These are phyloP conservation scores for Motacilla tschutschensis DNA, from an alignment of 2,113 vertebrate species.

Conservation along the genomic window DNA sequence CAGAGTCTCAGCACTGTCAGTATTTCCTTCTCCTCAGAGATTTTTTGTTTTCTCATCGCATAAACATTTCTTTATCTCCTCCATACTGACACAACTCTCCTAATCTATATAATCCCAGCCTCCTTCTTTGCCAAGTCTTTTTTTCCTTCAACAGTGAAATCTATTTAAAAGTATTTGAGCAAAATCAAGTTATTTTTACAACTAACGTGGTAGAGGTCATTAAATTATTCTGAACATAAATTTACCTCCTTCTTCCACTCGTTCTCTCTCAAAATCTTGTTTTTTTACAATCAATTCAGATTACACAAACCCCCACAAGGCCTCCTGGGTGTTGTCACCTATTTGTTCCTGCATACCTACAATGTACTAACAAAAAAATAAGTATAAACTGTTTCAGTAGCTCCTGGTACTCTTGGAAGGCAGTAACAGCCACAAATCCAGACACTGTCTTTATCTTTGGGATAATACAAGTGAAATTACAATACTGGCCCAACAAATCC, in stretches of 20 bases:
- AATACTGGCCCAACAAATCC: neutral
- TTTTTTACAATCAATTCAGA: conserved; percentile 6
- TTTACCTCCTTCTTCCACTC: neutral
- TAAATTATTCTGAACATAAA: conserved; percentile 27
- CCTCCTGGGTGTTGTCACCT: conserved; percentile 16
- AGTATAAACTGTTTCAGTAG: neutral
- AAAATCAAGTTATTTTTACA: conserved; percentile 20
- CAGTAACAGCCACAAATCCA: neutral
- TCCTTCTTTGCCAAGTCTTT: neutral
- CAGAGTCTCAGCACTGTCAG: neutral
- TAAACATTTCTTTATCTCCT: neutral
- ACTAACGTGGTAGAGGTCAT: neutral
- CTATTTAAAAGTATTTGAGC: neutral
- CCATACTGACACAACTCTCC: neutral
- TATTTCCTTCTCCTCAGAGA: neutral
- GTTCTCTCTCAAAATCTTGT: neutral
- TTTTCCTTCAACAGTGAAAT: neutral
- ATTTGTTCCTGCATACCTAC: conserved; percentile 2
- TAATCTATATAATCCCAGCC: neutral
- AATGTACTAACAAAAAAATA: neutral
- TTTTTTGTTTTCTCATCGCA: neutral
- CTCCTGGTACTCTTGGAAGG: neutral
- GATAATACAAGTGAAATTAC: neutral
- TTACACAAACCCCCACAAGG: neutral
- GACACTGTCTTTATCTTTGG: neutral